Conservation (phyloP, 2,888 invertebrate genomes). For the Philaethria dido region DNA sequence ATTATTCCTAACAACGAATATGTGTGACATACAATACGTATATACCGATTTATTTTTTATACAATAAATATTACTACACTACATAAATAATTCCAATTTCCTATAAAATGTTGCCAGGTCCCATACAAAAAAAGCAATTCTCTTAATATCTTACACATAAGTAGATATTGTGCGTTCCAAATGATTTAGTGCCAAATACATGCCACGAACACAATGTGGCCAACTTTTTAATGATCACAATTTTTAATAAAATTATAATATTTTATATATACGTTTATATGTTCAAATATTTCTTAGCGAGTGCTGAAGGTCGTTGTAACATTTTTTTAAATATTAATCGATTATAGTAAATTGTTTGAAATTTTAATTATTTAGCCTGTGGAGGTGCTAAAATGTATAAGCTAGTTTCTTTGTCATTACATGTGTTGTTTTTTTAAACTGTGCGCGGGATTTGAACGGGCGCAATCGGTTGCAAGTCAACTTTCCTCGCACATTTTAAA, state of each 20-base stretch:
- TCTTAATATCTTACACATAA: constrained; percentile 54
- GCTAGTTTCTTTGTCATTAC: constrained; percentile 61
- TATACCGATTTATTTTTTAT: constrained; percentile 19
- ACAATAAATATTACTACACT: constrained; percentile 8
- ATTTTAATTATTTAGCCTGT: constrained; percentile 62
- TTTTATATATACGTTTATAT: constrained; percentile 50
- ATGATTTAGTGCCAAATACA: constrained; percentile 81
- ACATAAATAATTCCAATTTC: neutral
- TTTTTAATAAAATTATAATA: constrained; percentile 56
- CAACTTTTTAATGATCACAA: constrained; percentile 69
- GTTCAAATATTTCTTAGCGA: constrained; percentile 55
- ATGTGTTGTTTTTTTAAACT: constrained; percentile 55
- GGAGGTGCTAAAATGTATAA: constrained; percentile 76
- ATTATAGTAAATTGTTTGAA: constrained; percentile 50
- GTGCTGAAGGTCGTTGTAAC: constrained; percentile 64
- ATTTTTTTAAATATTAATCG: constrained; percentile 55
- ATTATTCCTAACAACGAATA: constrained; percentile 41
- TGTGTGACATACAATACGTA: constrained; percentile 18
- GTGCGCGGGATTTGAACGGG: constrained; percentile 46
- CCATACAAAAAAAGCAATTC: constrained; percentile 42
- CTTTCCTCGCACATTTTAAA: constrained; percentile 45
- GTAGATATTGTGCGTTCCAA: constrained; percentile 78
- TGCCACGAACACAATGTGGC: constrained; percentile 57
- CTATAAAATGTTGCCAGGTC: constrained; percentile 37
- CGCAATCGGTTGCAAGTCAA: constrained; percentile 22